Evolutionary conservation across 1,140 invertebrate species (phyloP).

Genomic region (Drosophila santomea): DNA sequence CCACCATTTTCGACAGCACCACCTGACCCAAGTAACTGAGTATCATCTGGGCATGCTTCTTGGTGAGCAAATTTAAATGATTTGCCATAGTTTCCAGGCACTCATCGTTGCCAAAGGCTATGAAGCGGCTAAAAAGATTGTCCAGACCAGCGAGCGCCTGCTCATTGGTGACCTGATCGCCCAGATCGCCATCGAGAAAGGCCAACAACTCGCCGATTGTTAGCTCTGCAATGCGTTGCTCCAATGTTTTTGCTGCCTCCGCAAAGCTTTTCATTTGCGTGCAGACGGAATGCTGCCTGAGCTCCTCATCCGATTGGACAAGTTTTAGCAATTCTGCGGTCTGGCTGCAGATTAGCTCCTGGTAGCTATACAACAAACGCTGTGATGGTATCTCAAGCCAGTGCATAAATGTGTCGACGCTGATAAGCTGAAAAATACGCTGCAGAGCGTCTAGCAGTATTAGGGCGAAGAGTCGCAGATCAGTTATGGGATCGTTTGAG

Average conservation of each 20-base stretch:
- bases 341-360: slow-evolving; percentile 42
- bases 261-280: slow-evolving; percentile 53
- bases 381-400: slow-evolving; percentile 63
- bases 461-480: neutral
- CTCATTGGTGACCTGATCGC: neutral
- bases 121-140: slow-evolving; percentile 46
- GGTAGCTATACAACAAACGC: slow-evolving; percentile 37
- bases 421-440: slow-evolving; percentile 51
- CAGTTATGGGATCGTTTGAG: neutral
- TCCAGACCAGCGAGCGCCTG: slow-evolving; percentile 29
- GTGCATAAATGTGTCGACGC: slow-evolving; percentile 61
- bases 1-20: slow-evolving; percentile 3
- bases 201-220: slow-evolving; percentile 58
- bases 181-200: slow-evolving; percentile 50
- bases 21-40: slow-evolving; percentile 20
- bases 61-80: slow-evolving; percentile 41
- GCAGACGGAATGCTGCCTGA: slow-evolving; percentile 22
- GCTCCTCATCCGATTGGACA: neutral
- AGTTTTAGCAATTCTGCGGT: slow-evolving; percentile 24
- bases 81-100: slow-evolving; percentile 59
- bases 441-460: slow-evolving; percentile 59
- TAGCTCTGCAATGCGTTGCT: slow-evolving; percentile 45
- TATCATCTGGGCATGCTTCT: slow-evolving; percentile 16
- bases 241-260: slow-evolving; percentile 46
- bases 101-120: slow-evolving; percentile 65